Evolutionary conservation across 2,113 vertebrate genomes (phyloP).

Genomic region (Columba livia): DNA sequence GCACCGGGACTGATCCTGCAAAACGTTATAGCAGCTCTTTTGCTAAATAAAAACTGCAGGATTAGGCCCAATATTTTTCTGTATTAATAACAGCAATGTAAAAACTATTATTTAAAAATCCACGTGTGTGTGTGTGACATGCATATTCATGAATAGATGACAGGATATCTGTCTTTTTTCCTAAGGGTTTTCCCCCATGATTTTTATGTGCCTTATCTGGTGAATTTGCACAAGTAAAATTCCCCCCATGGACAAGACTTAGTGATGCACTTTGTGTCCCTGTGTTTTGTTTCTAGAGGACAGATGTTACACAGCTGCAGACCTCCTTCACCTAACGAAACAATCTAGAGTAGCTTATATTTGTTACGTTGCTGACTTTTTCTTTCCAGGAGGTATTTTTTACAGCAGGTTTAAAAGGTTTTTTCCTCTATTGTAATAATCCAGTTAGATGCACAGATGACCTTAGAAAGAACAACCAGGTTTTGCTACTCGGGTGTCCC

Average conservation of each 20-base stretch:
- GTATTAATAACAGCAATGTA: background rate
- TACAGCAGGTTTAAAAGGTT: background rate
- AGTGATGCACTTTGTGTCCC: background rate
- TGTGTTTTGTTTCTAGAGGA: background rate
- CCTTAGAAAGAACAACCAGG: background rate
- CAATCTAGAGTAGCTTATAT: background rate
- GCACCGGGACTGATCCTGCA: background rate
- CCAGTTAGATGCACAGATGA: background rate
- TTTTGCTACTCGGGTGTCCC: background rate
- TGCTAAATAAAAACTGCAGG: background rate
- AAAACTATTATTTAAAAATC: background rate
- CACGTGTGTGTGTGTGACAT: fast-evolving
- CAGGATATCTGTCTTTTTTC: background rate
- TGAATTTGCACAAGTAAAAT: background rate
- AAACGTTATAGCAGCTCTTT: background rate
- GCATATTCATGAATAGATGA: background rate
- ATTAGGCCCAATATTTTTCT: background rate
- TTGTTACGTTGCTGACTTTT: background rate
- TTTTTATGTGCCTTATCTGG: background rate
- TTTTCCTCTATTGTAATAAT: background rate
- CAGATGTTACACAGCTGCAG: background rate
- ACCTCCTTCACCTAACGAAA: background rate
- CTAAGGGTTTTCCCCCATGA: background rate
- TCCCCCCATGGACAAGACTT: background rate
- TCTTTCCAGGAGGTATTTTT: background rate